Evolutionary conservation across 2,113 vertebrate genomes (phyloP).

Genomic region (Albula goreensis): DNA sequence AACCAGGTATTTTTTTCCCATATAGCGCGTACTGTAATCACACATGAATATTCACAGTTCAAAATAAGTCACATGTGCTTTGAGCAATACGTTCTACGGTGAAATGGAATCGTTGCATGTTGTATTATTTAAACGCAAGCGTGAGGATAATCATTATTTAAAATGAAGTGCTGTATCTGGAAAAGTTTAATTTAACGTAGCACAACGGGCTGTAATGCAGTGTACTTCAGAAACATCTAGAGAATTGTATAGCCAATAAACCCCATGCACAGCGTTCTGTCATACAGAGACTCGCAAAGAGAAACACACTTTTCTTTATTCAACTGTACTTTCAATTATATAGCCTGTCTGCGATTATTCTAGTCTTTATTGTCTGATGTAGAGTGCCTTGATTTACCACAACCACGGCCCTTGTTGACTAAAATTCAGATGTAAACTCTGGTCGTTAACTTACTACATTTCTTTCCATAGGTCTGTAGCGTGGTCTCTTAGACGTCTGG

Average conservation of each 20-base stretch:
- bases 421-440: not conserved
- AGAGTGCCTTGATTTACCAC: not conserved
- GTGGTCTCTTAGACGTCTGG: not conserved
- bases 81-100: too few species aligned
- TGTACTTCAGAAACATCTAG: not conserved
- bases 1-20: too few species aligned
- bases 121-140: not conserved
- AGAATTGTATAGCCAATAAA: not conserved
- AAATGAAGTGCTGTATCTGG: not conserved
- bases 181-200: not conserved
- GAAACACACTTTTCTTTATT: too few species aligned
- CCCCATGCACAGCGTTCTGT: not conserved
- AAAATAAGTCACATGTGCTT: too few species aligned
- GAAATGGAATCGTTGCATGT: too few species aligned
- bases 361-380: too few species aligned
- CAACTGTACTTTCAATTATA: too few species aligned
- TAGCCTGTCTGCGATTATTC: too few species aligned
- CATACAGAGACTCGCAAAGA: not conserved
- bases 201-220: not conserved
- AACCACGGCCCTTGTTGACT: not conserved
- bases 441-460: not conserved
- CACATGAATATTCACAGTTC: too few species aligned
- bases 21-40: too few species aligned
- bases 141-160: not conserved
- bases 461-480: not conserved